Evolutionary conservation across 2,888 invertebrate species (phyloP).

Genomic region (Micoletzkya japonica): DNA sequence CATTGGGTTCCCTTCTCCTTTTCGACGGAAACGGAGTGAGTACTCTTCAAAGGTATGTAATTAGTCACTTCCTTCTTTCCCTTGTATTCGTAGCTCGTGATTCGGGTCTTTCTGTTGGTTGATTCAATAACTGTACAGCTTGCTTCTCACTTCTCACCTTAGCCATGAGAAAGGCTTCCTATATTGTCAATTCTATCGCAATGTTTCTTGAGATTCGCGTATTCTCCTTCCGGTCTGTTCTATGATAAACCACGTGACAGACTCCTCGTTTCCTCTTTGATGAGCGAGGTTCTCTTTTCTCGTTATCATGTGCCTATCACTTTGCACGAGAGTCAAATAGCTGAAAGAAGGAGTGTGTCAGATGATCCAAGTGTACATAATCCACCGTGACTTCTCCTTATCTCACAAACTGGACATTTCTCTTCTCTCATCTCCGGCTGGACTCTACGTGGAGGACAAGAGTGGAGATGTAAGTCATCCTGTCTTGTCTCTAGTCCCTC

Average conservation of each 20-base stretch:
- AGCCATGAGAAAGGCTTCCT: too few species aligned
- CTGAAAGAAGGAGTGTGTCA: conserved; percentile 33
- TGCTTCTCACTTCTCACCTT: too few species aligned
- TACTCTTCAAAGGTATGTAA: too few species aligned
- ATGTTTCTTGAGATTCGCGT: conserved; percentile 30
- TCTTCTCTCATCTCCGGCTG: conserved; percentile 47
- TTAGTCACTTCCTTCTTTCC: too few species aligned
- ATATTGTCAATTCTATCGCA: too few species aligned
- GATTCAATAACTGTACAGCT: too few species aligned
- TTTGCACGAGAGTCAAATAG: too few species aligned
- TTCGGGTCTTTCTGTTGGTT: too few species aligned
- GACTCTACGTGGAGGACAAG: conserved; percentile 40
- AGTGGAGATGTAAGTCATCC: conserved; percentile 30
- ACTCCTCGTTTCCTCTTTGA: conserved; percentile 49
- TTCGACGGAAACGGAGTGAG: too few species aligned
- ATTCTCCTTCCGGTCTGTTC: conserved; percentile 48
- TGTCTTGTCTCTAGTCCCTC: neutral
- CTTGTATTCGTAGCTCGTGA: too few species aligned
- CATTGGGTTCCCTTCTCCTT: conserved; percentile 48
- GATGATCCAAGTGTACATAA: conserved; percentile 46
- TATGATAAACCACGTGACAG: conserved; percentile 42
- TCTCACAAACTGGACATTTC: conserved; percentile 44
- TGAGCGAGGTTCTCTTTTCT: conserved; percentile 43
- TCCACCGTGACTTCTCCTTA: conserved; percentile 45
- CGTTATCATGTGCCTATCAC: too few species aligned